These are phyloP conservation scores for Megalurothrips usitatus DNA, from an alignment of 2,888 invertebrate species.

Conservation along the genomic window DNA sequence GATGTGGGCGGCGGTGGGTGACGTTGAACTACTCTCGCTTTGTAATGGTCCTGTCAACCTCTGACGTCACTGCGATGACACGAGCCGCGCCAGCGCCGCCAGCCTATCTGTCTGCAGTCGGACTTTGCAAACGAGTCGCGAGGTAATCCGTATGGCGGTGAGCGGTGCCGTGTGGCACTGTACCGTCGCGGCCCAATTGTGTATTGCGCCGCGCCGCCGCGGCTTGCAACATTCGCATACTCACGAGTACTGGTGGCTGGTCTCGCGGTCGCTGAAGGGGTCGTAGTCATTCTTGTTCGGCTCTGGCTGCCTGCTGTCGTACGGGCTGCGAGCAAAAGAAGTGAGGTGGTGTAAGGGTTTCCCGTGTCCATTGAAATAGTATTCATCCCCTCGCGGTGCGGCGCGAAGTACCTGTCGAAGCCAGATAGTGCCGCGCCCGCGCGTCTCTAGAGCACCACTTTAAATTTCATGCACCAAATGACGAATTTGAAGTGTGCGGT, in stretches of 20 bases:
- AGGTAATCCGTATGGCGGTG: not conserved
- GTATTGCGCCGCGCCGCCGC: not conserved
- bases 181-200: not conserved
- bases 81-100: not conserved
- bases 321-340: not conserved
- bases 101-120: not conserved
- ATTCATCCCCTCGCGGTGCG: not conserved
- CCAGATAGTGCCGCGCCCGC: too few species aligned
- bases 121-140: not conserved
- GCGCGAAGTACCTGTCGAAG: not conserved
- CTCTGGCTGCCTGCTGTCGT: not conserved
- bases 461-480: too few species aligned
- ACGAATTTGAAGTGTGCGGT: too few species aligned
- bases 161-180: not conserved
- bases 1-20: too few species aligned
- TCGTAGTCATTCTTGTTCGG: not conserved
- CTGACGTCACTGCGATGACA: not conserved
- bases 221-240: not conserved
- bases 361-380: not conserved
- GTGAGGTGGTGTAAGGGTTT: not conserved
- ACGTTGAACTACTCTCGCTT: too few species aligned
- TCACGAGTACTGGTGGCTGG: constrained; percentile 12
- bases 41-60: not conserved
- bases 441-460: too few species aligned
- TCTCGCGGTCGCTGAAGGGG: constrained; percentile 2